These are phyloP conservation scores for Chelon labrosus DNA, from an alignment of 2,797 vertebrate species.

Conservation along the genomic window DNA sequence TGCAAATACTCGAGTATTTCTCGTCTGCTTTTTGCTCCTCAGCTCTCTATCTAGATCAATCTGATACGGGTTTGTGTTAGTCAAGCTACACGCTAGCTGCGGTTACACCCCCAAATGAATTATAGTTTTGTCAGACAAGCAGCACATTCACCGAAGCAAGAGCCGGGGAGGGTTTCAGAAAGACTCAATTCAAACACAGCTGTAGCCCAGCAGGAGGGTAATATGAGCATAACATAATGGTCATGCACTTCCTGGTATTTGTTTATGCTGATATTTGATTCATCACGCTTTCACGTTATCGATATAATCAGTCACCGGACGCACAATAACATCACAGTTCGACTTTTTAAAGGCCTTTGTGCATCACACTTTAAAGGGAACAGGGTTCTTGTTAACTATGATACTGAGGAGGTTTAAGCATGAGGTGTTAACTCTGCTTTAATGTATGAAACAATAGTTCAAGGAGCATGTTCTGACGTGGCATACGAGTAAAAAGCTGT, in stretches of 20 bases:
- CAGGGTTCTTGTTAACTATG: neutral
- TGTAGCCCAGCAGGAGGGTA: neutral
- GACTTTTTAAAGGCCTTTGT: too few relatives aligned
- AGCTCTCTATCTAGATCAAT: neutral
- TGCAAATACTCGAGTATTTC: neutral
- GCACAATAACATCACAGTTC: neutral
- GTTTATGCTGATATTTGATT: neutral
- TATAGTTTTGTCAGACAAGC: conserved; percentile 15
- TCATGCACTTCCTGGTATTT: neutral
- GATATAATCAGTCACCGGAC: neutral
- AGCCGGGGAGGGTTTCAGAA: conserved; percentile 6
- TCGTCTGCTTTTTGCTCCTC: conserved; percentile 1
- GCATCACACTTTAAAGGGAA: too few relatives aligned
- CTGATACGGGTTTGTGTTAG: neutral
- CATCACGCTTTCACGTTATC: neutral
- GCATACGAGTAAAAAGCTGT: too few relatives aligned
- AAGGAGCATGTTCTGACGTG: neutral
- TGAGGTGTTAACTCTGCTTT: neutral
- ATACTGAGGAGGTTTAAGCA: conserved; percentile 2
- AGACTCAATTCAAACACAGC: conserved; percentile 1
- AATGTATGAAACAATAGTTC: too few relatives aligned
- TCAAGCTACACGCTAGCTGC: conserved; percentile 12
- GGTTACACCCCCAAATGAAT: conserved; percentile 17
- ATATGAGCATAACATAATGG: conserved; percentile 9
- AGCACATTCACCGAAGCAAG: neutral